phyloP scores from a whole-genome alignment of 2,113 vertebrate genomes.

The Lagopus leucura region DNA sequence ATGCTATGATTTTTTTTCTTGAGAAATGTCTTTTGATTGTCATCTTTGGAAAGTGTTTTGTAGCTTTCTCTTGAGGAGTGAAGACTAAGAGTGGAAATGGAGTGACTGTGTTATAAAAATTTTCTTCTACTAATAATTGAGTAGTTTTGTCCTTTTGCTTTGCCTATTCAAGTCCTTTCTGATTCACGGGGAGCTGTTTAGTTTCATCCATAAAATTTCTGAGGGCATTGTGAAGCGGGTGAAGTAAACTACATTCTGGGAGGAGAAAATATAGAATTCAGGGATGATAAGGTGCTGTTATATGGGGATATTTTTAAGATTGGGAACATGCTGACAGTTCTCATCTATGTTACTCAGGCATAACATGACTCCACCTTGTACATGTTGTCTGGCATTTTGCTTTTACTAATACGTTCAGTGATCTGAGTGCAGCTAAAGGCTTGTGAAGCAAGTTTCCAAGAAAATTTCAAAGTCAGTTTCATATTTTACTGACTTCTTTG shows the following conservation, averaged over 20 bases:
- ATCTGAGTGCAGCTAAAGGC: neutral
- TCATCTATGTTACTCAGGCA: neutral
- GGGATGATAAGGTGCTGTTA: neutral
- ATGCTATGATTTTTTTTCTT: neutral
- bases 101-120: neutral
- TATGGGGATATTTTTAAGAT: neutral
- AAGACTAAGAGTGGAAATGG: neutral
- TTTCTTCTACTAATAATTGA: neutral
- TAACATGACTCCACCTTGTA: neutral
- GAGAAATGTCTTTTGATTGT: neutral
- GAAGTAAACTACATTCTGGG: neutral
- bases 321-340: neutral
- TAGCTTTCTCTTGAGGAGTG: neutral
- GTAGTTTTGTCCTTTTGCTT: neutral
- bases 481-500: neutral
- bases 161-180: neutral
- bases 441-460: neutral
- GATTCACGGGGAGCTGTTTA: neutral
- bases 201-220: neutral
- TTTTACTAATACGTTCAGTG: neutral
- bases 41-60: neutral
- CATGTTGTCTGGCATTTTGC: neutral
- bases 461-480: neutral
- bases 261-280: neutral
- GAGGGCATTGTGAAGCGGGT: neutral